Evolutionary conservation across 2,797 vertebrate species (phyloP).

Genomic region (Salmo trutta): DNA sequence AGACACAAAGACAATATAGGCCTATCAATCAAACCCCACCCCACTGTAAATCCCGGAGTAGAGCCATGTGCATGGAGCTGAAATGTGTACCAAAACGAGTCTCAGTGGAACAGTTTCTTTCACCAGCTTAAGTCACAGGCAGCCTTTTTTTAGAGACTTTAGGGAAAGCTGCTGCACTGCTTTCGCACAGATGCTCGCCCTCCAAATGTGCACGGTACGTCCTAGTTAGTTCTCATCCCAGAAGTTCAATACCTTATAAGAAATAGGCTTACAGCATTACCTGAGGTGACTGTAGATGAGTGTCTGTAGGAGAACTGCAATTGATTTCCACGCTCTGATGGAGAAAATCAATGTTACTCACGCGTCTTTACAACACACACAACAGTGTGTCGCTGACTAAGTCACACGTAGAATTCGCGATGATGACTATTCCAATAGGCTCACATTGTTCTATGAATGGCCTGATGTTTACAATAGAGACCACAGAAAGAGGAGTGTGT

Average conservation of each 20-base stretch:
- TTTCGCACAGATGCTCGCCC: background rate
- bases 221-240: background rate
- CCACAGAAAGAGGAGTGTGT: background rate
- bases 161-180: background rate
- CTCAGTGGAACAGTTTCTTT: background rate
- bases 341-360: background rate
- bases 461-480: slow-evolving; percentile 1
- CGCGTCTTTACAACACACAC: background rate
- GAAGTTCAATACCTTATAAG: background rate
- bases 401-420: background rate
- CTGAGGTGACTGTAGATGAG: background rate
- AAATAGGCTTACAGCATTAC: background rate
- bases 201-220: background rate
- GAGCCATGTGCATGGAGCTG: background rate
- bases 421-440: background rate
- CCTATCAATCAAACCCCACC: background rate
- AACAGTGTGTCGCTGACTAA: background rate
- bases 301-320: background rate
- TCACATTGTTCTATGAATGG: background rate
- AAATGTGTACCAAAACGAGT: background rate
- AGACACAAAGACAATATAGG: background rate
- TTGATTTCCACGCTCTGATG: background rate
- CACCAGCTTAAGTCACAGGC: slow-evolving; percentile 3
- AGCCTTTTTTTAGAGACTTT: background rate
- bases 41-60: background rate